phyloP scores from a whole-genome alignment of 2,888 invertebrate species.

The Bimastos eiseni region DNA sequence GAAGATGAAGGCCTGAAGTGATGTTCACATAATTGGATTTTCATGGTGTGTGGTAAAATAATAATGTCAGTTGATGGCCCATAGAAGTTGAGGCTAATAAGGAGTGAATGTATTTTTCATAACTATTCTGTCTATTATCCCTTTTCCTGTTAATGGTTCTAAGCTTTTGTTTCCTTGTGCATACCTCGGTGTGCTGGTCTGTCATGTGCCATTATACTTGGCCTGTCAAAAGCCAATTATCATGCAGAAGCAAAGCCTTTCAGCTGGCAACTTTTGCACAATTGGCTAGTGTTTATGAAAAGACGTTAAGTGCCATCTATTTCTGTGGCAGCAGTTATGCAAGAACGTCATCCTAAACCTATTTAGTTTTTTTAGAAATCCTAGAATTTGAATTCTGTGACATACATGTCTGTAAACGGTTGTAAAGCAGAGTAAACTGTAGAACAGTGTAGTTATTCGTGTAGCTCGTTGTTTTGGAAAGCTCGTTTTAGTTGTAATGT shows the following conservation, averaged over 20 bases:
- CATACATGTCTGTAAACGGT: background rate
- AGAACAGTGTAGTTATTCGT: background rate
- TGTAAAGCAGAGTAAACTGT: background rate
- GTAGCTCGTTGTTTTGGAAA: background rate
- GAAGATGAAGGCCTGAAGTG: background rate
- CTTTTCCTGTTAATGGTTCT: background rate
- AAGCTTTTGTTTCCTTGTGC: background rate
- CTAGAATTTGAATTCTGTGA: background rate
- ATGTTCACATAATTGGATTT: background rate
- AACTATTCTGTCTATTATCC: background rate
- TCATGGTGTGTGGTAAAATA: background rate
- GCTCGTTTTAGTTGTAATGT: background rate
- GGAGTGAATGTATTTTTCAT: background rate
- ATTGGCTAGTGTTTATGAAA: background rate
- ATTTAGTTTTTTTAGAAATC: background rate
- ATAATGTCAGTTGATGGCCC: background rate
- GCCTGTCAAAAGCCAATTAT: background rate
- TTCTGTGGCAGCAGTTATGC: background rate
- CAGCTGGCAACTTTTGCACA: slow-evolving; percentile 1
- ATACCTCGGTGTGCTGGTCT: background rate
- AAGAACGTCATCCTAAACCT: background rate
- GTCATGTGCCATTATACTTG: background rate
- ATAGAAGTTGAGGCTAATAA: background rate
- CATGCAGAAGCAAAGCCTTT: background rate
- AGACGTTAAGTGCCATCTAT: background rate